Conservation (phyloP, 1,140 invertebrate species). For the Aphis craccivora region DNA sequence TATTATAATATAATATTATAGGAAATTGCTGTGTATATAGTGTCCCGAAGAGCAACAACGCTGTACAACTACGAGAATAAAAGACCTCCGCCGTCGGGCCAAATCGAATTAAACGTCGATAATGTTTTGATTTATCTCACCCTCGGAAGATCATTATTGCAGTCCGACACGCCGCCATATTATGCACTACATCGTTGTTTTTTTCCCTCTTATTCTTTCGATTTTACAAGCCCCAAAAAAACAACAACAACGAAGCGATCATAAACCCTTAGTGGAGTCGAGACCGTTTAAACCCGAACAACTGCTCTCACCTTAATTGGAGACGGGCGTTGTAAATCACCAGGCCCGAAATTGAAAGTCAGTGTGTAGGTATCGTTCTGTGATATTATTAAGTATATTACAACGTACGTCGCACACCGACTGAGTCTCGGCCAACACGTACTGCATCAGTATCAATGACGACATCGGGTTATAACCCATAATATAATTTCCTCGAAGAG, state of each 20-base stretch:
- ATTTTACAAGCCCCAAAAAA: slow-evolving; percentile 27
- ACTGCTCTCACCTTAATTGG: slow-evolving; percentile 29
- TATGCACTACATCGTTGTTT: neutral
- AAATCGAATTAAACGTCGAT: slow-evolving; percentile 27
- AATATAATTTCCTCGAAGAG: neutral
- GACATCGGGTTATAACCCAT: neutral
- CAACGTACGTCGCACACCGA: neutral
- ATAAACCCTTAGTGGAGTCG: slow-evolving; percentile 36
- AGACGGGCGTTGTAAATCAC: slow-evolving; percentile 45
- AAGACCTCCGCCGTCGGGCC: neutral
- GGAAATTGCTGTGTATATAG: neutral
- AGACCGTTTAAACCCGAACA: slow-evolving; percentile 41
- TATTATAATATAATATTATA: neutral
- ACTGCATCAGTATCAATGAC: neutral
- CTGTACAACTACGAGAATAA: neutral
- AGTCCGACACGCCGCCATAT: neutral
- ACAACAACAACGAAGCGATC: neutral
- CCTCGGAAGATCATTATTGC: slow-evolving; percentile 29
- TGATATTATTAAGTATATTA: neutral
- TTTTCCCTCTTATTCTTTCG: neutral
- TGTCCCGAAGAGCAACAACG: neutral
- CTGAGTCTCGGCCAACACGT: neutral
- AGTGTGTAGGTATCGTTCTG: neutral
- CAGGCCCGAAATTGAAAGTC: slow-evolving; percentile 40
- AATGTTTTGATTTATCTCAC: slow-evolving; percentile 42